Evolutionary conservation across 2,797 vertebrate species (phyloP), one percentile per base, ranked within the genome.

Genomic region (Ibycter americanus): DNA sequence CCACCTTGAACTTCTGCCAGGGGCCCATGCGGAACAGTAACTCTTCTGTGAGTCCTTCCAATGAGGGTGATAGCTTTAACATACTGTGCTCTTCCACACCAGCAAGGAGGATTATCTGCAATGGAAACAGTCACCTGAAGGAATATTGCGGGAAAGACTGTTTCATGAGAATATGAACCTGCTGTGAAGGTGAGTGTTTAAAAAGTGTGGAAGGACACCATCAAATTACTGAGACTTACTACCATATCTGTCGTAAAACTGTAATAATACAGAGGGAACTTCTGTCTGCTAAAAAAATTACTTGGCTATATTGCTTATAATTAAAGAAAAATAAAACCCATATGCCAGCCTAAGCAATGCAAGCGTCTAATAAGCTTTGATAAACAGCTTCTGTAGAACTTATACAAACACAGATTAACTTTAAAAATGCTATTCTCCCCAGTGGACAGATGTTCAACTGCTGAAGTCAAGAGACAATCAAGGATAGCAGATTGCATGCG

Each of bases 381-480:
- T 77, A 83, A 78, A 77, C 36, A 83, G 55, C 44, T 94, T 91
- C 78, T 82, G 27, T 34, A 87, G 44, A 91, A 59, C 36, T 62
- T 89, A 59, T 93, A 40, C 90, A 92, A 95, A 84, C 65, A 92
- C 51, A 85, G 36, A 89, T 93, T 73, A 85, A 80, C 67, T 92
- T 83, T 31, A 72, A 91, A 92, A 92, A 78, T 46, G 44, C 13
- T 78, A 4, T 87, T 93, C 47, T 90, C 21, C 52, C 26, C 56
- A 61, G 59, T 4, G 7, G 74, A 80, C 71, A 93, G 72, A 92
- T 89, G 81, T 91, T 96, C 40, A 84, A 8, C 71, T 83, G 52
- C 59, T 38, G 23, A 79, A 90, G 44, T 42, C 2, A 1, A 91
- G 76, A 91, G 63, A 71, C 67, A 79, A 61, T 74, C 47, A 85